phyloP scores from a whole-genome alignment of 1,140 invertebrate genomes.

The Cydia strobilella region DNA sequence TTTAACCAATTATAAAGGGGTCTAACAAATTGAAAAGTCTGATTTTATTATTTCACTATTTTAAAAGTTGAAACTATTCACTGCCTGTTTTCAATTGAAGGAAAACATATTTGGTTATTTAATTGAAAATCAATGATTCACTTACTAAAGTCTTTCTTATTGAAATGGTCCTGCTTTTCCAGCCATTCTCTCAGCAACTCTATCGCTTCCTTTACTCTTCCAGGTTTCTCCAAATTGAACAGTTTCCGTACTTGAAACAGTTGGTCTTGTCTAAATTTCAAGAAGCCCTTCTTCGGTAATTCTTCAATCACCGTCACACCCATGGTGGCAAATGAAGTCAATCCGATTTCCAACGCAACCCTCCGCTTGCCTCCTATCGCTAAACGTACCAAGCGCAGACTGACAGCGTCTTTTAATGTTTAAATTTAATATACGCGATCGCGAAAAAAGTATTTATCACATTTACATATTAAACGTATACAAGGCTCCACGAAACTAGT shows the following conservation, averaged over 20 bases:
- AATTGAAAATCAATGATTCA: no score
- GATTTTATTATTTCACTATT: no score
- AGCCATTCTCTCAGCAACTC: slow-evolving; percentile 20
- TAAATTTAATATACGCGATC: background rate
- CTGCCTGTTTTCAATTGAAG: no score
- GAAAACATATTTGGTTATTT: no score
- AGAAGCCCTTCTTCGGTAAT: slow-evolving; percentile 19
- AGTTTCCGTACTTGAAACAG: slow-evolving; percentile 9
- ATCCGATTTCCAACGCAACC: background rate
- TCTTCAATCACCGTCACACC: slow-evolving; percentile 40
- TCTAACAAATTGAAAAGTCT: no score
- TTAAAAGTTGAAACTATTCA: no score
- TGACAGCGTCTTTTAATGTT: background rate
- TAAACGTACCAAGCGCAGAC: background rate
- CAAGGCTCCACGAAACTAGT: no score
- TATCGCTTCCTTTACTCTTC: slow-evolving; percentile 7
- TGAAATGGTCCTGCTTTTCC: slow-evolving; percentile 29
- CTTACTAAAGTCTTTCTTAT: slow-evolving; percentile 22
- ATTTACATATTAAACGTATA: no score
- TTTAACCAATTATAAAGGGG: no score
- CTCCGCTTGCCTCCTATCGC: background rate
- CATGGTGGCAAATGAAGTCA: slow-evolving; percentile 45
- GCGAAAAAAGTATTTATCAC: background rate
- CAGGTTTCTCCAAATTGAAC: slow-evolving; percentile 8
- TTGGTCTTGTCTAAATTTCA: slow-evolving; percentile 9